Evolutionary conservation across 2,113 vertebrate species (phyloP).

Genomic region (Nothocercus julius): DNA sequence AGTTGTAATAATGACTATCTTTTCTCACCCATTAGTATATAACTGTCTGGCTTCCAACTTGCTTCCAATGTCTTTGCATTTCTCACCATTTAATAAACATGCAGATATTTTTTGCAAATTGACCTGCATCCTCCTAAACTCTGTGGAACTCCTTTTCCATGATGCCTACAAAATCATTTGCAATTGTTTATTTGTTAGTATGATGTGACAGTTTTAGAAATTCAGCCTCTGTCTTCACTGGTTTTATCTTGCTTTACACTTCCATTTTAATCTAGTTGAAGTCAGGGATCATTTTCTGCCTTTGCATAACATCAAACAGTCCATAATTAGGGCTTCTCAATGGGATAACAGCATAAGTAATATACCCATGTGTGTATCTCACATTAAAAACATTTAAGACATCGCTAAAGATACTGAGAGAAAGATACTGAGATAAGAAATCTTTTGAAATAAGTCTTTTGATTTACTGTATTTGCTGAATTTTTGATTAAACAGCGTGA

Average conservation of each 20-base stretch:
- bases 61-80: not conserved
- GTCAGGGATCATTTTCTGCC: not conserved
- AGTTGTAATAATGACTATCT: not conserved
- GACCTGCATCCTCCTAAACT: not conserved
- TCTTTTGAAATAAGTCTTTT: slow-evolving; percentile 43
- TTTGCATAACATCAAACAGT: not conserved
- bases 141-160: not conserved
- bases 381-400: slow-evolving; percentile 39
- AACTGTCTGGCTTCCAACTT: not conserved
- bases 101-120: not conserved
- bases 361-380: not conserved
- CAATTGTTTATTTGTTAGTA: not conserved
- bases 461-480: slow-evolving; percentile 37
- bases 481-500: slow-evolving; percentile 54
- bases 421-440: not conserved
- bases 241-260: not conserved
- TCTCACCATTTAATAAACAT: not conserved
- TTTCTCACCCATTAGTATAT: not conserved
- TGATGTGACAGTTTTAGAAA: not conserved
- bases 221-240: not conserved
- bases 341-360: not conserved
- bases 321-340: not conserved
- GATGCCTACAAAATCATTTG: not conserved
- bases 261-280: not conserved
- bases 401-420: not conserved